phyloP scores from a whole-genome alignment of 2,113 vertebrate species.

The Clarias batrachus region DNA sequence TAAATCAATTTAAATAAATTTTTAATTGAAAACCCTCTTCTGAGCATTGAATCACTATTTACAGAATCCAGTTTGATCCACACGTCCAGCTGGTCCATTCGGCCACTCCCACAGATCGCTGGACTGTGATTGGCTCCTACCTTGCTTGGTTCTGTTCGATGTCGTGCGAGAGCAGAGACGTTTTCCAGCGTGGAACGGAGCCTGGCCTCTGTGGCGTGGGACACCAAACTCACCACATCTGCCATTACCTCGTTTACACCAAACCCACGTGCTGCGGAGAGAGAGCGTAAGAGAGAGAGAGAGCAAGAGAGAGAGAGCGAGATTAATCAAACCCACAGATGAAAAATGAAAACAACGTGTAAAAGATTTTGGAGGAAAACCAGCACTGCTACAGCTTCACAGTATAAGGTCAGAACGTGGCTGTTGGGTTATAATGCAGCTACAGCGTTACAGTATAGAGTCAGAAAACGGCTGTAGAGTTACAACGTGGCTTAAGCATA shows the following conservation, averaged over 20 bases:
- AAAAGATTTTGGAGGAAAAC: neutral
- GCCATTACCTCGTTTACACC: constrained; percentile 81
- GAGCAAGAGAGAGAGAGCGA: neutral
- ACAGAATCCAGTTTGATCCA: neutral
- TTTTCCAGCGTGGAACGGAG: constrained; percentile 81
- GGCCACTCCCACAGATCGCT: neutral
- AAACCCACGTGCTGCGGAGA: constrained; percentile 76
- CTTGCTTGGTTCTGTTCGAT: constrained; percentile 81
- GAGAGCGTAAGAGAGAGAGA: neutral
- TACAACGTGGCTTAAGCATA: neutral
- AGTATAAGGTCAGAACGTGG: too few species aligned
- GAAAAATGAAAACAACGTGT: neutral
- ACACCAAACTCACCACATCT: constrained; percentile 84
- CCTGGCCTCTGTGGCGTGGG: constrained; percentile 79
- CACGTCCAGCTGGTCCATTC: neutral
- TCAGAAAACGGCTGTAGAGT: neutral
- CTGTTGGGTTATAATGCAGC: too few species aligned
- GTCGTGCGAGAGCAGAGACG: constrained; percentile 81
- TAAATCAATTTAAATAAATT: neutral
- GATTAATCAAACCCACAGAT: neutral
- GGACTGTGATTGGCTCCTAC: constrained; percentile 61
- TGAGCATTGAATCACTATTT: neutral
- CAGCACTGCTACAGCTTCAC: neutral
- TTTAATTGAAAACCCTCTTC: neutral
- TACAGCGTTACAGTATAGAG: neutral